These are phyloP conservation scores for Platichthys stellatus DNA, from an alignment of 2,113 vertebrate genomes.

Conservation along the genomic window DNA sequence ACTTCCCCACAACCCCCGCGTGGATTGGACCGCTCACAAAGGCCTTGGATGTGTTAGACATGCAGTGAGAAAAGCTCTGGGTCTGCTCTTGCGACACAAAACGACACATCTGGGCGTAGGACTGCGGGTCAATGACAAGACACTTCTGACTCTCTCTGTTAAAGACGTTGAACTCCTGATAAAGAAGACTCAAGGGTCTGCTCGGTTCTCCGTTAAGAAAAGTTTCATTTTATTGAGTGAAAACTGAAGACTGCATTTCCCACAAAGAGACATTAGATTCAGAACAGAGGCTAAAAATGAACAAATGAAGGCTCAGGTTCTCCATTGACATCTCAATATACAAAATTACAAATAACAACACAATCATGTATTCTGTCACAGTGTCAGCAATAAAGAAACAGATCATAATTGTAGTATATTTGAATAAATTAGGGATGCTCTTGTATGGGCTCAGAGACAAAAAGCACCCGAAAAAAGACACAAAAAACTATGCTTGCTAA, in stretches of 20 bases:
- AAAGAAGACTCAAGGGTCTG: slow-evolving; percentile 77
- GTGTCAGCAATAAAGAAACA: slow-evolving; percentile 51
- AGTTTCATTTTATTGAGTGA: slow-evolving; percentile 73
- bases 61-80: slow-evolving; percentile 62
- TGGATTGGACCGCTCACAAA: slow-evolving; percentile 42
- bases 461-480: slow-evolving; percentile 54
- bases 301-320: slow-evolving; percentile 51
- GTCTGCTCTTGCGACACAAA: slow-evolving; percentile 55
- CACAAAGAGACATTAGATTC: slow-evolving; percentile 60
- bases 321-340: slow-evolving; percentile 49
- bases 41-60: slow-evolving; percentile 56
- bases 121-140: slow-evolving; percentile 17
- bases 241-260: slow-evolving; percentile 50
- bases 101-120: slow-evolving; percentile 20
- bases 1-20: slow-evolving; percentile 26
- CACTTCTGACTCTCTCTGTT: slow-evolving; percentile 32
- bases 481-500: slow-evolving; percentile 55
- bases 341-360: slow-evolving; percentile 56
- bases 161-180: slow-evolving; percentile 13
- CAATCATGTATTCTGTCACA: slow-evolving; percentile 51
- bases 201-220: slow-evolving; percentile 65
- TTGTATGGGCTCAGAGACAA: slow-evolving; percentile 47
- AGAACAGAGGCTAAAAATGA: slow-evolving; percentile 48
- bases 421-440: slow-evolving; percentile 40
- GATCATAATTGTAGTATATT: slow-evolving; percentile 45